A percentile compares a stretch with the other conserved stretches of the same genome.
Evolutionary conservation across 2,113 vertebrate genomes (phyloP).

Genomic region (Xyrauchen texanus): DNA sequence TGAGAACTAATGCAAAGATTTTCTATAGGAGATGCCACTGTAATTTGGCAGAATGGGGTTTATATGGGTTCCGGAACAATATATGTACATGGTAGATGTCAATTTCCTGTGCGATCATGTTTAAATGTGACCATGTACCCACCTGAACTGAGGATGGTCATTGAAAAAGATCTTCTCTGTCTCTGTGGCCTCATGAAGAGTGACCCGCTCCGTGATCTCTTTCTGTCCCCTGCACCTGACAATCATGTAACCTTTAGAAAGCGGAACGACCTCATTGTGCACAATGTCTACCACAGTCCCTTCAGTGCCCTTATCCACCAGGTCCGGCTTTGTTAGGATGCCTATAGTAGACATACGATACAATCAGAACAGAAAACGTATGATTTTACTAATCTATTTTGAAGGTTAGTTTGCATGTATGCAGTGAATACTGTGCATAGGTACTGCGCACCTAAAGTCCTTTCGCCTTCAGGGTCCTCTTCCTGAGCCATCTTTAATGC

Average conservation of each 20-base stretch:
- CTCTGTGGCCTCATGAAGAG: slow-evolving; percentile 73
- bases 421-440: too few relatives aligned
- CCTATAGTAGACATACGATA: slow-evolving; percentile 65
- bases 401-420: too few relatives aligned
- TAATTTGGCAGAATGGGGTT: too few relatives aligned
- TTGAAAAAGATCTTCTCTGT: slow-evolving; percentile 81
- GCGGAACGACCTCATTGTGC: slow-evolving; percentile 74
- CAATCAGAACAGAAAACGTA: not conserved
- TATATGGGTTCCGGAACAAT: too few relatives aligned
- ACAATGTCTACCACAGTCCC: slow-evolving; percentile 71
- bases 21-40: too few relatives aligned
- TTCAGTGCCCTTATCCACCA: slow-evolving; percentile 86
- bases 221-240: slow-evolving; percentile 87
- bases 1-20: too few relatives aligned
- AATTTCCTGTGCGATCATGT: too few relatives aligned
- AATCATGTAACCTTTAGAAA: slow-evolving; percentile 90
- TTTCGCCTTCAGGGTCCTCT: slow-evolving; percentile 84
- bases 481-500: slow-evolving; percentile 87
- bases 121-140: slow-evolving; percentile 10
- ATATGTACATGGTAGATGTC: too few relatives aligned
- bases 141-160: slow-evolving; percentile 78
- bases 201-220: slow-evolving; percentile 72
- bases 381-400: too few relatives aligned
- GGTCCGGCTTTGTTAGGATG: slow-evolving; percentile 89
- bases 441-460: slow-evolving; percentile 80